Base-by-base conservation (phyloP, 2,888 invertebrate species). In the Philopedon plagiatum region DNA sequence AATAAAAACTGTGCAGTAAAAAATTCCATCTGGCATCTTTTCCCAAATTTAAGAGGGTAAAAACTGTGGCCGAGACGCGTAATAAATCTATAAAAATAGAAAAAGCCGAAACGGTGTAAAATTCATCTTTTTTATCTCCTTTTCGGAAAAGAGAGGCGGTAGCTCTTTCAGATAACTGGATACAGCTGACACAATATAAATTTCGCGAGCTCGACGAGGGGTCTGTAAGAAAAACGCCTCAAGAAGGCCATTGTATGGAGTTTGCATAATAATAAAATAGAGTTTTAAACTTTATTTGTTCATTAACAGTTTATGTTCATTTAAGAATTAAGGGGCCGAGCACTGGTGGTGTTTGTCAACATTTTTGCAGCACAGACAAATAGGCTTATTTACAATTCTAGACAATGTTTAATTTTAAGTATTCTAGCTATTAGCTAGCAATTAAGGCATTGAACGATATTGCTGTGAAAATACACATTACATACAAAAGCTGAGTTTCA, bases 141-240 rank as follows among this genome's bases (percentile, higher is more conserved):
- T 68, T 69, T 57, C 54, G 62, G 57, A 66, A 71, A 65, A 37
- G 65, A 71, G 62, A 71, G 61, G 58, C 72, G 69, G 73, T 60
- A 73, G 69, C 63, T 73, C 73, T 73, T 73, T 69, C 65, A 69
- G 73, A 73, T 69, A 73, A 73, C 73, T 73, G 69, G 73, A 73
- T 73, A 73, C 73, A 69, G 65, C 73, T 73, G 73, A 73, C 73
- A 73, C 73, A 68, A 69, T 73, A 73, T 73, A 73, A 73, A 73
- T 73, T 73, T 69, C 46, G 71, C 44, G 32, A 29, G 41, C 65
- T 46, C 57, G 57, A 29, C 56, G 29, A 34, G 58, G 71, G 71
- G 64, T 34, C 51, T 32, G 56, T 41, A 44, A 56, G 68, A 57
- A 66, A 41, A 58, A 49, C 19, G 49, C 26, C 41, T 29, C 15